Evolutionary conservation across 2,113 vertebrate genomes (phyloP), one percentile per base, ranked within the genome.

Genomic region (Cinclus cinclus): DNA sequence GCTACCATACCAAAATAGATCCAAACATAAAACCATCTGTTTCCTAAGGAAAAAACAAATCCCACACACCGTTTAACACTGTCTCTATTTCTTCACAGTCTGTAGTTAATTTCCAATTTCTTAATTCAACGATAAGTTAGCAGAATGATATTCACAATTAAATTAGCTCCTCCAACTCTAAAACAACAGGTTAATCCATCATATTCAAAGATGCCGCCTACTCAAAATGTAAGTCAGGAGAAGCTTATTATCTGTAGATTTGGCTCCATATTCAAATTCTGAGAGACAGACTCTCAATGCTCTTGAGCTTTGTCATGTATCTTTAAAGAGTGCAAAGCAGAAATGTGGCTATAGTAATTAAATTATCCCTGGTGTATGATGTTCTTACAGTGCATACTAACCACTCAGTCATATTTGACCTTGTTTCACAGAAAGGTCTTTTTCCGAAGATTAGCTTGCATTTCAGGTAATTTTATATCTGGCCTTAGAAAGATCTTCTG

Each of bases 21-120:
- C 33, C 50, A 86, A 77, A 71, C 56, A 89, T 37, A 77, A 95
- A 95, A 27, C 81, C 77, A 92, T 83, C 77, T 87, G 83, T 59
- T 96, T 87, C 77, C 73, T 59, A 89, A 30, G 23, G 30, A 86
- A 78, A 84, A 89, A 58, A 3, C 27, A 90, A 92, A 91, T 70
- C 69, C 69, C 81, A 74, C 69, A 64, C 31, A 31, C 46, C 64
- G 9, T 63, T 95, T 78, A 87, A 56, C 77, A 91, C 47, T 2
- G 12, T 81, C 83, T 78, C 64, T 21, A 59, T 89, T 35, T n/a
- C 74, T 59, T 74, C 52, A 39, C 30, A 55, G 58, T 39, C 69
- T 75, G 17, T 50, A 58, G 68, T 50, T 85, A 83, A 59, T 75
- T 74, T 84, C 70, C 56, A 42, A 35, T n/a, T 55, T 84, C 68